A percentile compares a stretch with the other conserved stretches of the same genome.
Evolutionary conservation across 2,888 invertebrate genomes (phyloP).

Genomic region (Eumacrocentrus americanus): DNA sequence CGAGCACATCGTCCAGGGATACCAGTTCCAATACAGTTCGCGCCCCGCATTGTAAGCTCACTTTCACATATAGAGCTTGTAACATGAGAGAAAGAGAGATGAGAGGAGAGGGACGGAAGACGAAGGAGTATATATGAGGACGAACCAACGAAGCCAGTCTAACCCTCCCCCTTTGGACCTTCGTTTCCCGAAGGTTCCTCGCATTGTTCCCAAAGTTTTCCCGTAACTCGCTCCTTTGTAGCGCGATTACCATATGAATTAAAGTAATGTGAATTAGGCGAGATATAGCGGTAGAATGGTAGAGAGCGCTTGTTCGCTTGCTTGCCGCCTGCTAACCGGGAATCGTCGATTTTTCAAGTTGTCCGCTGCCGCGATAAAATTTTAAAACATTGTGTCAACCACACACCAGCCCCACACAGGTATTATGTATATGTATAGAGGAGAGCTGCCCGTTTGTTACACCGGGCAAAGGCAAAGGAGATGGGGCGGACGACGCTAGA

Average conservation of each 20-base stretch:
- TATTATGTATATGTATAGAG: no score
- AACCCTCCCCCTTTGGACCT: slow-evolving; percentile 16
- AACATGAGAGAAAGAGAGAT: slow-evolving; percentile 6
- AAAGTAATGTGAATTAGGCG: slow-evolving; percentile 79
- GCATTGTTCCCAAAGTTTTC: slow-evolving; percentile 59
- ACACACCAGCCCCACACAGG: no score
- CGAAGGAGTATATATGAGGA: slow-evolving; percentile 1
- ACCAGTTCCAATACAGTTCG: slow-evolving; percentile 56
- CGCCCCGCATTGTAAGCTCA: slow-evolving; percentile 33
- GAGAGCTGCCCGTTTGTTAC: no score
- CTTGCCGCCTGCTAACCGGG: slow-evolving; percentile 17
- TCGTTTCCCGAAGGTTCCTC: slow-evolving; percentile 45
- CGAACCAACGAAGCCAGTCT: slow-evolving; percentile 21
- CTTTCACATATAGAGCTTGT: neutral
- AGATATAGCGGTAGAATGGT: slow-evolving; percentile 19
- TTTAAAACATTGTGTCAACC: no score
- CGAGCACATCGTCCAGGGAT: slow-evolving; percentile 28
- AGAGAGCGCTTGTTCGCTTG: slow-evolving; percentile 23
- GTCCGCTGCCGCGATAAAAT: neutral
- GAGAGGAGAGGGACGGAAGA: neutral
- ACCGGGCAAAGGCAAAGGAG: no score
- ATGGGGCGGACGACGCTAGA: slow-evolving; percentile 16
- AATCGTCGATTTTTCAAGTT: slow-evolving; percentile 32
- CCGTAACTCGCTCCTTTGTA: slow-evolving; percentile 46
- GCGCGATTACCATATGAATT: slow-evolving; percentile 81